Evolutionary conservation across 2,797 vertebrate genomes (phyloP), one percentile per base, ranked within the genome.

Genomic region (Tenualosa ilisha): DNA sequence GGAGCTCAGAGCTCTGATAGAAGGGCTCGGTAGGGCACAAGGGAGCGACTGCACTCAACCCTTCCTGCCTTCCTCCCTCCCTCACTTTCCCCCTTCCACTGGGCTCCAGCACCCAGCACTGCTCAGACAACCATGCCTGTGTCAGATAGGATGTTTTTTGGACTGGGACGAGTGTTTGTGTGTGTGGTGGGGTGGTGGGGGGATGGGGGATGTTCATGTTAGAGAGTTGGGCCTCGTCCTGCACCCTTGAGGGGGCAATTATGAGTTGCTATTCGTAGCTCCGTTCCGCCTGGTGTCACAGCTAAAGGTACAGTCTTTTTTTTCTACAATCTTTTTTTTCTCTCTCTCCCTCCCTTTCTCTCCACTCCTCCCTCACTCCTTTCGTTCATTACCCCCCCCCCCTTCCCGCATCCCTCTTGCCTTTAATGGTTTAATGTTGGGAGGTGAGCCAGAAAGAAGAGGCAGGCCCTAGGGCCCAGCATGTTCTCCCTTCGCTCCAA

Each of bases 391-490:
- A 2, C 61, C 6, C n/a, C 7, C 20, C 9, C 61, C 61, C 11
- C 6, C 24, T n/a, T 2, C 6, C 6, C 83, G 15, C 31, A 82
- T 65, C 50, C 56, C 63, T 86, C 56, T 56, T 81, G 82, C 82
- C n/a, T 86, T 72, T 84, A 84, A 86, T 82, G 65, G 61, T 49
- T 84, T 87, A 85, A 86, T 85, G 17, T 85, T 65, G 84, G 79
- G 86, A 86, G 81, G 26, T 13, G 37, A 83, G n/a, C 50, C 24
- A 51, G 15, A 51, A 83, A 56, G 53, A 56, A 20, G 61, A 63
- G 59, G 22, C 59, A n/a, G 22, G 20, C 61, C 61, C 61, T 63
- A n/a, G 61, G 61, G 61, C 61, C 61, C 24, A 11, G 20, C 61
- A 63, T 63, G 61, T 63, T 26, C 61, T 63, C 46, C 46, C 61